Base-by-base conservation (phyloP, 2,888 invertebrate genomes). In the Agrilus biguttatus region DNA sequence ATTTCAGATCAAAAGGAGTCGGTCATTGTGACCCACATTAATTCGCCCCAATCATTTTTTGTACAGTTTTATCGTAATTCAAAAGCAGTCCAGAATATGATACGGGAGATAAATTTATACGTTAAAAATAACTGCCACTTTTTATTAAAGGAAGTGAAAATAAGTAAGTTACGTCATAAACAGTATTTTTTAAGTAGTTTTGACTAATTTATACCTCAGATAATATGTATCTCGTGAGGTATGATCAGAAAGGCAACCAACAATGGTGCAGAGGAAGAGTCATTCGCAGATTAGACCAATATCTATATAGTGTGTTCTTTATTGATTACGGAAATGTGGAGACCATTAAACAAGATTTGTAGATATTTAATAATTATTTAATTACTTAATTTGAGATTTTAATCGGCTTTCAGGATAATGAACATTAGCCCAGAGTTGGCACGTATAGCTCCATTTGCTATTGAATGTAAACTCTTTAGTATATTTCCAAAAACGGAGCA, bases 221-320 rank as follows among this genome's bases (percentile, higher is more conserved):
- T 49, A 71, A 75, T 59, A 61, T 76, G 8, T 85, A 82, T 57
- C 66, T 81, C 44, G 76, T 74, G 2, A 70, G 69, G 55, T 74
- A 74, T 55, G 57, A 60, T 39, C 59, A 56, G 0, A 73, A 77
- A 51, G 67, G 71, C 17, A 73, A 74, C 50, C 66, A 70, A 17
- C 62, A 67, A 50, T 88, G 84, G 85, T 78, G 78, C 54, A 73
- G 88, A 42, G 80, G 75, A 8, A 67, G 73, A 39, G 63, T 83
- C 1, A 56, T 64, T 19, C 60, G 55, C 38, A 53, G 58, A 46
- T 45, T 55, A 36, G 47, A 53, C 40, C 46, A 41, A 1, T 49
- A 49, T 54, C 54, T 44, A 54, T 75, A 71, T 52, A 66, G 70
- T 21, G 71, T 82, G 3, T 74, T 74, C 52, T 74, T 76, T 49